A percentile compares a stretch with the other conserved stretches of the same genome.
Evolutionary conservation across 2,113 vertebrate species (phyloP).

Genomic region (Eclectus roratus): DNA sequence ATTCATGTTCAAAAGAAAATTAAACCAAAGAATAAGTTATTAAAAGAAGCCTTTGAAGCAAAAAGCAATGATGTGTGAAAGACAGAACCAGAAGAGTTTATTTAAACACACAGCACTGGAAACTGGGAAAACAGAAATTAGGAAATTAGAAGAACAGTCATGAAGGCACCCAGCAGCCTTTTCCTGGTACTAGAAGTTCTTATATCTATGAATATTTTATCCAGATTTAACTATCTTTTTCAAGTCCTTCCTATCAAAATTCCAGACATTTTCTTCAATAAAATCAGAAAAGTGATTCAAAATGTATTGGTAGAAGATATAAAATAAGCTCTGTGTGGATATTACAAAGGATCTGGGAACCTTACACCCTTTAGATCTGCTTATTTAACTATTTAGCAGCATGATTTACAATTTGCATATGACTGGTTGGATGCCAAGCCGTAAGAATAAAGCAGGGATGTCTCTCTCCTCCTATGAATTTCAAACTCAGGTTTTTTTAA

Average conservation of each 20-base stretch:
- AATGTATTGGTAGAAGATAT: conserved; percentile 59
- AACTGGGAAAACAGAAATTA: conserved; percentile 69
- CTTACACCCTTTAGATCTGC: conserved; percentile 47
- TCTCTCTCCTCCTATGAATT: conserved; percentile 33
- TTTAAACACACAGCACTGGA: conserved; percentile 71
- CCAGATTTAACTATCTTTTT: conserved; percentile 70
- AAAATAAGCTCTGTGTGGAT: conserved; percentile 36
- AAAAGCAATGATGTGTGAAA: conserved; percentile 77
- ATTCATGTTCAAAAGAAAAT: conserved; percentile 75
- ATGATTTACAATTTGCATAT: conserved; percentile 53
- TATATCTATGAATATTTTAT: conserved; percentile 69
- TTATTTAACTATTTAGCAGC: conserved; percentile 64
- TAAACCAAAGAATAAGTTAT: conserved; percentile 73
- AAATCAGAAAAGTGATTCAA: conserved; percentile 50
- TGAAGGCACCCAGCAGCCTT: conserved; percentile 66
- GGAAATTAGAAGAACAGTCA: conserved; percentile 68
- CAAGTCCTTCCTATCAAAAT: conserved; percentile 69
- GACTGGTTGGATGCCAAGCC: conserved; percentile 58
- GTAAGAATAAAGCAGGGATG: conserved; percentile 39
- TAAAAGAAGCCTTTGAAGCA: conserved; percentile 77
- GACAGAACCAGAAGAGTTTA: conserved; percentile 72
- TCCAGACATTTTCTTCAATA: conserved; percentile 70
- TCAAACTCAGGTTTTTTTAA: conserved; percentile 7
- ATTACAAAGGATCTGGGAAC: conserved; percentile 57
- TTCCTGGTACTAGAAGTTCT: conserved; percentile 52